phyloP scores from a whole-genome alignment of 2,888 invertebrate genomes.

The Drosophila mettleri region DNA sequence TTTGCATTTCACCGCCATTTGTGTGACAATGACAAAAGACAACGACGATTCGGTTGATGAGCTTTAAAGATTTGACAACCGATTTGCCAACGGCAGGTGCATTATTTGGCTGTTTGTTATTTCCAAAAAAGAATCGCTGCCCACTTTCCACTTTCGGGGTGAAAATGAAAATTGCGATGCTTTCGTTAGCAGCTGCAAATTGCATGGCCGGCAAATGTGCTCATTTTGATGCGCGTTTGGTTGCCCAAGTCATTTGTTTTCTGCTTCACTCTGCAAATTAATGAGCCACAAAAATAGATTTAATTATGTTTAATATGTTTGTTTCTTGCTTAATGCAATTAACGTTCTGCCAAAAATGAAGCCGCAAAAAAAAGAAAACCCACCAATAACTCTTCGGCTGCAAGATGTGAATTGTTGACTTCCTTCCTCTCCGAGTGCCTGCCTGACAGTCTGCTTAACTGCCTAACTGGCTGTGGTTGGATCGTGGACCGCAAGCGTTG shows the following conservation, averaged over 20 bases:
- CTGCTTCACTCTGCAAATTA: constrained; percentile 28
- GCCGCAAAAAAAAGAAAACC: constrained; percentile 22
- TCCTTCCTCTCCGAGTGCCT: background rate
- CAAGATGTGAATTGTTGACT: constrained; percentile 52
- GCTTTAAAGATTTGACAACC: constrained; percentile 60
- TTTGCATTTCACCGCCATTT: constrained; percentile 70
- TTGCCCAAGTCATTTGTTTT: constrained; percentile 65
- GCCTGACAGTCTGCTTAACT: constrained; percentile 20
- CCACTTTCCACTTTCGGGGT: constrained; percentile 64
- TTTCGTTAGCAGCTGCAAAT: constrained; percentile 69
- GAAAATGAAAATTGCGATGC: constrained; percentile 63
- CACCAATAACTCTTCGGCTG: constrained; percentile 51
- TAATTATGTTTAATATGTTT: constrained; percentile 54
- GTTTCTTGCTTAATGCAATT: constrained; percentile 26
- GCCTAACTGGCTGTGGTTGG: constrained; percentile 32
- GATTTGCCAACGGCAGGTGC: constrained; percentile 66
- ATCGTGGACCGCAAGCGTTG: constrained; percentile 47
- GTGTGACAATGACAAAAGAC: constrained; percentile 63
- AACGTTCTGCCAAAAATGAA: constrained; percentile 23
- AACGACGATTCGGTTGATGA: constrained; percentile 63
- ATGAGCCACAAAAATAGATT: constrained; percentile 53
- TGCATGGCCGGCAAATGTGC: constrained; percentile 29
- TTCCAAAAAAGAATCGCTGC: constrained; percentile 52
- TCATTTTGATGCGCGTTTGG: constrained; percentile 49
- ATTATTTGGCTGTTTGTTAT: constrained; percentile 40